Conservation (phyloP, 2,797 vertebrate genomes). For the Hafferia zeledoni region DNA sequence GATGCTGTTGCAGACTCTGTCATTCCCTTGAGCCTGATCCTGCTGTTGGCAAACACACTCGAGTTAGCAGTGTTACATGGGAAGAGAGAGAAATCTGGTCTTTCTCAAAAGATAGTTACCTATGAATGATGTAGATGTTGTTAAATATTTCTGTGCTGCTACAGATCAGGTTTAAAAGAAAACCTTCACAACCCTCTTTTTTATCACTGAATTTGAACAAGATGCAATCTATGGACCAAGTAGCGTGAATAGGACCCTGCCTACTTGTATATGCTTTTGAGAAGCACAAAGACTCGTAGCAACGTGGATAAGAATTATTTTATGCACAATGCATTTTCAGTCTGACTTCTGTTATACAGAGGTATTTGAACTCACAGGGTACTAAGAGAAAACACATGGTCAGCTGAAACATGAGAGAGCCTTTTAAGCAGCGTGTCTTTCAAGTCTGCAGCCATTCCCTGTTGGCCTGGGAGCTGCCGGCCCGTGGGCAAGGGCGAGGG, state of each 20-base stretch:
- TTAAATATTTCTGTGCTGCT: conserved; percentile 32
- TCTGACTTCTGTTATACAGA: conserved; percentile 71
- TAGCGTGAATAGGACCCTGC: background rate
- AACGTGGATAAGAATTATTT: conserved; percentile 40
- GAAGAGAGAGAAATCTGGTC: conserved; percentile 43
- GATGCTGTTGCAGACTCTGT: background rate
- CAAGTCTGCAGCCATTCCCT: conserved; percentile 60
- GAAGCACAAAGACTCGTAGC: conserved; percentile 46
- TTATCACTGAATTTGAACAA: conserved; percentile 36
- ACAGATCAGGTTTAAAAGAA: conserved; percentile 47
- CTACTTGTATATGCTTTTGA: background rate
- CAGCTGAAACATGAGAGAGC: conserved; percentile 69
- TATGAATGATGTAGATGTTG: conserved; percentile 20
- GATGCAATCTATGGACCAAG: background rate
- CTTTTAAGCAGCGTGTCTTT: conserved; percentile 67
- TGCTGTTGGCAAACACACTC: background rate
- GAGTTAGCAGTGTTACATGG: background rate
- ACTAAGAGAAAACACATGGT: conserved; percentile 74
- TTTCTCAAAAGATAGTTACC: conserved; percentile 56
- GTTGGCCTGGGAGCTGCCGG: conserved; percentile 48
- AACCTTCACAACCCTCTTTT: background rate
- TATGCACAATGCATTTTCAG: conserved; percentile 69
- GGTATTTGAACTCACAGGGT: conserved; percentile 69
- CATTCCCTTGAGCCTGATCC: background rate
- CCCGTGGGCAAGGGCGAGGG: background rate